phyloP scores from a whole-genome alignment of 2,797 vertebrate species.

The Gila robusta region DNA sequence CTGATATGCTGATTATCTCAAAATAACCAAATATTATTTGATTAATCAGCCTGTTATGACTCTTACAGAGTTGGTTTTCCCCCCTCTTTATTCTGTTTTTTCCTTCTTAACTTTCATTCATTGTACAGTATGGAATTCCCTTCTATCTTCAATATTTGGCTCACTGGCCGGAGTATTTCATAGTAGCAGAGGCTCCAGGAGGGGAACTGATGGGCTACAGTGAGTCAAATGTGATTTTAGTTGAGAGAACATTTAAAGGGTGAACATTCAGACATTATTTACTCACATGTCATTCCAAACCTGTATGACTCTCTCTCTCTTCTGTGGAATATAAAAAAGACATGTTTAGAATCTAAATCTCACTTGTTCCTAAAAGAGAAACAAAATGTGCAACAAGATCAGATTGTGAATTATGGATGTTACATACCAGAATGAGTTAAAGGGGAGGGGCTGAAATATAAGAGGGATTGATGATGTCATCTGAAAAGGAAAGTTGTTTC shows the following conservation, averaged over 20 bases:
- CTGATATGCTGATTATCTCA: neutral
- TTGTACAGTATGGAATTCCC: slow-evolving; percentile 91
- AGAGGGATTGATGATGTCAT: neutral
- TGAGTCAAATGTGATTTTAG: slow-evolving; percentile 74
- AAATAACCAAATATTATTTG: neutral
- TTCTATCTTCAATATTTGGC: slow-evolving; percentile 98
- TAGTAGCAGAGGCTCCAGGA: slow-evolving; percentile 94
- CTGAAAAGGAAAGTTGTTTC: neutral
- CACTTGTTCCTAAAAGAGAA: neutral
- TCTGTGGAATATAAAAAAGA: neutral
- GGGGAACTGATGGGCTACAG: slow-evolving; percentile 98
- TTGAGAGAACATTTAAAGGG: neutral
- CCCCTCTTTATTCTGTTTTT: neutral
- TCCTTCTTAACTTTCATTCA: slow-evolving; percentile 37
- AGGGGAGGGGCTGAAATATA: neutral
- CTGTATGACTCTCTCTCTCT: too few species aligned
- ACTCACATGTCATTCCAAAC: neutral
- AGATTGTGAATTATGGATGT: neutral
- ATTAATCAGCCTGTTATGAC: neutral
- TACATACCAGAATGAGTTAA: neutral
- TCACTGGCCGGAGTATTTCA: slow-evolving; percentile 98
- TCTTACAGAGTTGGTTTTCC: neutral
- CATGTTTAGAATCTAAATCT: neutral
- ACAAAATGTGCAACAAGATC: neutral
- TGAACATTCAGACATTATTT: neutral